Conservation (phyloP, 1,140 invertebrate genomes). For the Drosophila obscura region DNA sequence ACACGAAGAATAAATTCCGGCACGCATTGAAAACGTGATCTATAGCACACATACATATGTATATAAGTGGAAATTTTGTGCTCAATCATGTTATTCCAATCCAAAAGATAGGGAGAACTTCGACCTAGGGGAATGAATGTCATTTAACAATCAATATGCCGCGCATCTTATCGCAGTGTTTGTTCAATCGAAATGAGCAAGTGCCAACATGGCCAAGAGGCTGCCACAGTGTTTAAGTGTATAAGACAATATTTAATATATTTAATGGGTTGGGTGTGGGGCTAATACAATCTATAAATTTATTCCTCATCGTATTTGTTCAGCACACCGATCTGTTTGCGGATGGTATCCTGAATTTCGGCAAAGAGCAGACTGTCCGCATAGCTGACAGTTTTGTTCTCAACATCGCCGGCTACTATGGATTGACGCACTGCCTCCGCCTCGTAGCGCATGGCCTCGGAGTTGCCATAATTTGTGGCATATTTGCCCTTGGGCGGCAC, state of each 20-base stretch:
- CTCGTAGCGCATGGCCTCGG: constrained; percentile 89
- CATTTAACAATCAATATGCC: constrained; percentile 29
- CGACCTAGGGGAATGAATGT: constrained; percentile 48
- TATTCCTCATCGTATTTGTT: constrained; percentile 85
- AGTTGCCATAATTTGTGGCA: constrained; percentile 88
- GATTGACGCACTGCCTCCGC: constrained; percentile 89
- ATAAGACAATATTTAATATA: constrained; percentile 17
- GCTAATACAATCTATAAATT: constrained; percentile 10
- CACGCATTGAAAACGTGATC: constrained; percentile 41
- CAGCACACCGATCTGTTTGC: constrained; percentile 87
- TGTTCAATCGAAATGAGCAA: constrained; percentile 18
- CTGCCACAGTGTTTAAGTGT: not conserved
- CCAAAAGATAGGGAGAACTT: constrained; percentile 11
- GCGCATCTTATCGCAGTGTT: constrained; percentile 24
- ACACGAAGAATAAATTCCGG: constrained; percentile 23
- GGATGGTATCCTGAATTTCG: constrained; percentile 87
- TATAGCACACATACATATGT: not conserved
- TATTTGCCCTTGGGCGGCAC: constrained; percentile 85
- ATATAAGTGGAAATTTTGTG: not conserved
- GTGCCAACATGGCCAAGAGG: not conserved
- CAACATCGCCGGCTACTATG: constrained; percentile 86
- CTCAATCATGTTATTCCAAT: constrained; percentile 22
- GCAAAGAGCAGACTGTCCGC: constrained; percentile 87
- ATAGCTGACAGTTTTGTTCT: constrained; percentile 87
- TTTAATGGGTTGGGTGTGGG: constrained; percentile 8